These are phyloP conservation scores for Cephus spinipes DNA, from an alignment of 2,888 invertebrate species.

Conservation along the genomic window DNA sequence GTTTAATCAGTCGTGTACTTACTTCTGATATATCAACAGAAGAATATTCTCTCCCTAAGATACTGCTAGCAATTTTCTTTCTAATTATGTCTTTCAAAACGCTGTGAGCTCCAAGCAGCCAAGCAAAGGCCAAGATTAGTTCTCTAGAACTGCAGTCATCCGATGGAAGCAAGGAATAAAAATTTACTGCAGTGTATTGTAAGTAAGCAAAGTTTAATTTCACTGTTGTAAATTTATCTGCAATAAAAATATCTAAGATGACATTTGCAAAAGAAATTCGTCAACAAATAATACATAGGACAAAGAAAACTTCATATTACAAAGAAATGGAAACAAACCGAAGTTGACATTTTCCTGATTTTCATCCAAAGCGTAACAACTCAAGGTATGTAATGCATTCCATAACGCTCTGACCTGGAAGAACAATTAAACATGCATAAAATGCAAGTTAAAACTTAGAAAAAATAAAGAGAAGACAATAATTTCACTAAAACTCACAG, in stretches of 20 bases:
- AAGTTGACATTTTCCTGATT: conserved; percentile 33
- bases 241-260: conserved; percentile 3
- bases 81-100: conserved; percentile 41
- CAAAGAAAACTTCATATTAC: neutral
- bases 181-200: conserved; percentile 57
- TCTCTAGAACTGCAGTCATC: conserved; percentile 48
- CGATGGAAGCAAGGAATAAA: conserved; percentile 53
- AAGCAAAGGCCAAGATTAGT: conserved; percentile 60
- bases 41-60: conserved; percentile 51
- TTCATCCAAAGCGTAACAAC: conserved; percentile 32
- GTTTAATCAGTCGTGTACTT: neutral
- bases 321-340: neutral
- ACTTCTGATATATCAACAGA: conserved; percentile 14
- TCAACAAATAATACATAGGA: neutral
- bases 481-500: conserved; percentile 51
- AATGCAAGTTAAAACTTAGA: conserved; percentile 25
- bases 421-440: conserved; percentile 8
- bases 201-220: conserved; percentile 59
- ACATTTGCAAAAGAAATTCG: neutral
- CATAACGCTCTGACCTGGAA: conserved; percentile 46
- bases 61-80: conserved; percentile 42
- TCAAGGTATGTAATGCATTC: conserved; percentile 48
- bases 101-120: conserved; percentile 55
- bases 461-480: conserved; percentile 15
- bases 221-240: conserved; percentile 45